phyloP scores from a whole-genome alignment of 2,113 vertebrate species.

The Lepisosteus osseus region DNA sequence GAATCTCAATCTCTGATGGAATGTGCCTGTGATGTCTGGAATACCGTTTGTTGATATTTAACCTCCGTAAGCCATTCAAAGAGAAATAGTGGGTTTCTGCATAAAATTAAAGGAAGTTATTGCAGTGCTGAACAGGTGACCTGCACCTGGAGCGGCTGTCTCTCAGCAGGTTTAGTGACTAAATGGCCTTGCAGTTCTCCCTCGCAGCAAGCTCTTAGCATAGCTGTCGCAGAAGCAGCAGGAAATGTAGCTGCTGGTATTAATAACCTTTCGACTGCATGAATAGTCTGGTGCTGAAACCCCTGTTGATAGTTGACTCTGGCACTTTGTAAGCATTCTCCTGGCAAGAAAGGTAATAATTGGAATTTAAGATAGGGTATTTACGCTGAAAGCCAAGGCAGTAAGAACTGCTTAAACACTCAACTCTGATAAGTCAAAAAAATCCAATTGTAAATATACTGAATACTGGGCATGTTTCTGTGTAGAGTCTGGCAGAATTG shows the following conservation, averaged over 20 bases:
- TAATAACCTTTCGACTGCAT: background rate
- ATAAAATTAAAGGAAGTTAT: background rate
- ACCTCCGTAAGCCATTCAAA: no score
- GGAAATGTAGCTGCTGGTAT: slow-evolving; percentile 1
- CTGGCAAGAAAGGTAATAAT: background rate
- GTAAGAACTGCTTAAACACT: background rate
- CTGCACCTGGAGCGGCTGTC: background rate
- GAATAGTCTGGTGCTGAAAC: background rate
- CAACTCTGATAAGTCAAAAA: no score
- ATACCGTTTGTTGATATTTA: no score
- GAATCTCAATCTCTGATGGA: no score
- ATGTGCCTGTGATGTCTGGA: no score
- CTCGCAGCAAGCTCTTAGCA: background rate
- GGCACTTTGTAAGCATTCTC: background rate
- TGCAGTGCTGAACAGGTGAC: background rate
- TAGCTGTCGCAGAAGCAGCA: background rate
- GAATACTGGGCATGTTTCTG: no score
- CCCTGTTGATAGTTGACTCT: background rate
- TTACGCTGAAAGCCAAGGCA: background rate
- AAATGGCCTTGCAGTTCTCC: background rate
- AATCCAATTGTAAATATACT: no score
- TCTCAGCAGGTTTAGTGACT: background rate
- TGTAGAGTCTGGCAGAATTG: no score
- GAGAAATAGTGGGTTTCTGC: no score
- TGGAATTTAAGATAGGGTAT: background rate